Evolutionary conservation across 2,797 vertebrate genomes (phyloP).

Genomic region (Agapornis canus): DNA sequence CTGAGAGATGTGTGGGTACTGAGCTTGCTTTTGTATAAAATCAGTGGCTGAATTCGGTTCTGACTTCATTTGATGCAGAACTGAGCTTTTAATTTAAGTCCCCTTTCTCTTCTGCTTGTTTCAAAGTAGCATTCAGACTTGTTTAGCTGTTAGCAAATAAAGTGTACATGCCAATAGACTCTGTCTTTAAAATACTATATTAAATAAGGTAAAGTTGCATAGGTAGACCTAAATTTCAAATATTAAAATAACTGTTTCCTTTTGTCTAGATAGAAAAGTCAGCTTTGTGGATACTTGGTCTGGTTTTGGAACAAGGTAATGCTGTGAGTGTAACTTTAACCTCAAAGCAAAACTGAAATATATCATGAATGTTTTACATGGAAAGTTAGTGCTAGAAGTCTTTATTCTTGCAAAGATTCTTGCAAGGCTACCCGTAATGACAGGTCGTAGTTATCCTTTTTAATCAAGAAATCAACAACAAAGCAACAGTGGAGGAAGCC

Average conservation of each 20-base stretch:
- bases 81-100: neutral
- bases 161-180: neutral
- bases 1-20: neutral
- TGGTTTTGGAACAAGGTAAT: neutral
- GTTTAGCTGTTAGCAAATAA: neutral
- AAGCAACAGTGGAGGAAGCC: neutral
- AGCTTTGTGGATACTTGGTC: neutral
- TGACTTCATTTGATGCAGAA: neutral
- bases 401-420: neutral
- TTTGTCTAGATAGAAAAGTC: neutral
- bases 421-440: neutral
- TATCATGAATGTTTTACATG: fast-evolving
- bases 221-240: neutral
- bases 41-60: neutral
- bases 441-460: neutral
- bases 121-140: neutral
- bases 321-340: neutral
- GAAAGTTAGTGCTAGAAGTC: neutral
- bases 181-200: neutral
- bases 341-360: neutral
- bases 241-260: neutral
- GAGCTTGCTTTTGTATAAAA: neutral
- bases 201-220: neutral
- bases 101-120: neutral
- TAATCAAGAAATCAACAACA: neutral